Percentiles rank a stretch among this genome's conserved stretches.
Conservation (phyloP, 2,888 invertebrate species). For the Meteorus cinctellus region DNA sequence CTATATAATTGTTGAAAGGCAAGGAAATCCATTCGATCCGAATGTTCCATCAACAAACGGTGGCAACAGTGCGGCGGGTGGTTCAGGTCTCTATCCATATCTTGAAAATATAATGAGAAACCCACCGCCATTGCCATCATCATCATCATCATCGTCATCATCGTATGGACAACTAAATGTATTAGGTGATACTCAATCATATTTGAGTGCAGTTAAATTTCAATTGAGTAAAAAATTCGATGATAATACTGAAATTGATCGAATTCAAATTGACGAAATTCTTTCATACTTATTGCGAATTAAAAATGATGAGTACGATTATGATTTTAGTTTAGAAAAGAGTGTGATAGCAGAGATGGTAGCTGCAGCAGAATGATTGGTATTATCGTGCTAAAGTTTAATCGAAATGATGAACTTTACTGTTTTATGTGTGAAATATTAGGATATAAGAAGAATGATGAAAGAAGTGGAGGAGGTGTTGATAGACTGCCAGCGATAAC, state of each 20-base stretch:
- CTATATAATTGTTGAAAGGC: conserved; percentile 62
- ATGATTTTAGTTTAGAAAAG: conserved; percentile 76
- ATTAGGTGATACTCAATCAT: conserved; percentile 60
- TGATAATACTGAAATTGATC: conserved; percentile 74
- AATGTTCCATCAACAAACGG: conserved; percentile 22
- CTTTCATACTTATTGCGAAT: conserved; percentile 75
- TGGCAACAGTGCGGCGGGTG: conserved; percentile 34
- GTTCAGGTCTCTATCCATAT: conserved; percentile 61
- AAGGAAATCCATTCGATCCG: conserved; percentile 48
- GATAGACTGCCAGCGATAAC: neutral
- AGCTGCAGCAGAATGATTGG: conserved; percentile 50
- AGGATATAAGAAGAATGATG: neutral
- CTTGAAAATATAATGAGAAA: conserved; percentile 43
- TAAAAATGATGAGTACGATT: conserved; percentile 73
- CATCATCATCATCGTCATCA: conserved; percentile 41
- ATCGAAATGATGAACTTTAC: neutral
- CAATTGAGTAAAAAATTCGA: conserved; percentile 74
- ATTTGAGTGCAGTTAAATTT: conserved; percentile 77
- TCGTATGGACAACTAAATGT: conserved; percentile 36
- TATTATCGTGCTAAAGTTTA: neutral
- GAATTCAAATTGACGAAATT: conserved; percentile 74
- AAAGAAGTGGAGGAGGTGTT: neutral
- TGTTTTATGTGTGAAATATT: neutral
- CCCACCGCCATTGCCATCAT: conserved; percentile 49
- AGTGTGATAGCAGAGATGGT: conserved; percentile 76